A percentile compares a stretch with the other conserved stretches of the same genome.
Conservation (phyloP, 2,888 invertebrate genomes). For the Hybos culiciformis region DNA sequence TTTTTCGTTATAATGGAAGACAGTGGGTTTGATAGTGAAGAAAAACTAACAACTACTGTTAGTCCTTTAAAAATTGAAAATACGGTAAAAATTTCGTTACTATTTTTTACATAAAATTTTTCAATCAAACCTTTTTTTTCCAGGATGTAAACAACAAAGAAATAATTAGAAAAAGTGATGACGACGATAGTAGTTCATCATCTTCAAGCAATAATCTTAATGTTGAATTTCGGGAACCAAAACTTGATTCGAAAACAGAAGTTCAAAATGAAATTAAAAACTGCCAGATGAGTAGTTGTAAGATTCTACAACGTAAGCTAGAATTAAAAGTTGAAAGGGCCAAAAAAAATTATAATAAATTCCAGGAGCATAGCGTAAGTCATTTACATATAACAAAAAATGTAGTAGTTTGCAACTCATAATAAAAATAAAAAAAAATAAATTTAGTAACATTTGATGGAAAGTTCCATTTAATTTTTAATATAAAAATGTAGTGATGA, state of each 20-base stretch:
- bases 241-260: conserved; percentile 7
- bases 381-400: too few relatives aligned
- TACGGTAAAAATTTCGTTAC: not conserved
- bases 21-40: conserved; percentile 34
- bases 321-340: conserved; percentile 36
- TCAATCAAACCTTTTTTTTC: conserved; percentile 6
- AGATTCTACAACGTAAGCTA: conserved; percentile 33
- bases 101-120: not conserved
- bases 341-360: conserved; percentile 32
- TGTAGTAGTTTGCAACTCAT: too few relatives aligned
- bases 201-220: conserved; percentile 19
- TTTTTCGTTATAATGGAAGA: conserved; percentile 30
- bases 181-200: conserved; percentile 15
- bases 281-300: conserved; percentile 32
- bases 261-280: conserved; percentile 7
- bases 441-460: not conserved
- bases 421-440: too few relatives aligned
- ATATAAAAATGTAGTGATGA: too few relatives aligned
- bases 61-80: not conserved
- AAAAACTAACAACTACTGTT: conserved; percentile 22
- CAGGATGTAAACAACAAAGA: conserved; percentile 13
- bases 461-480: not conserved
- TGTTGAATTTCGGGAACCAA: conserved; percentile 25
- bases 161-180: too few relatives aligned
- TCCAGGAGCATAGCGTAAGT: conserved; percentile 23